Conservation (phyloP, 23 tunicate species). For the Trididemnum clinides region DNA sequence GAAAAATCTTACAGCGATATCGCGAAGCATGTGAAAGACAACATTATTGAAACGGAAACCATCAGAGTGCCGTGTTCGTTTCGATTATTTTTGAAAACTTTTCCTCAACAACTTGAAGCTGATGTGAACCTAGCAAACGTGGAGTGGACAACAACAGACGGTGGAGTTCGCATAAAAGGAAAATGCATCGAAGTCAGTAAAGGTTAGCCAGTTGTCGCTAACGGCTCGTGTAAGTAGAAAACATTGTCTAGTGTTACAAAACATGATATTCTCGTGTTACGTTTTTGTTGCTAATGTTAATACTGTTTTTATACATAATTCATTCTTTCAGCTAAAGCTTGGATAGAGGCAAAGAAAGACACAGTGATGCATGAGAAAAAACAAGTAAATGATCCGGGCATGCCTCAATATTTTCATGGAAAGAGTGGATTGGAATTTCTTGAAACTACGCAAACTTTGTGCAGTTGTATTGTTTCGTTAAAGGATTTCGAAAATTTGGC, state of each 20-base stretch:
- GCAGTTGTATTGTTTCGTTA: constrained; percentile 36
- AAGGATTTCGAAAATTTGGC: too few species aligned
- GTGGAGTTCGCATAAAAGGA: background rate
- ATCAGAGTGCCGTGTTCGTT: background rate
- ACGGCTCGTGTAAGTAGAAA: too few species aligned
- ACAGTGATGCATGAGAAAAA: background rate
- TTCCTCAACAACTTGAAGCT: background rate
- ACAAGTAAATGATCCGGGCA: constrained; percentile 24
- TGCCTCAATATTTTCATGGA: constrained; percentile 20
- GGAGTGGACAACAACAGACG: background rate
- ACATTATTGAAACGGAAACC: background rate
- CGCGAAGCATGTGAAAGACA: background rate
- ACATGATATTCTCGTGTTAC: too few species aligned
- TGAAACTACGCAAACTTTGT: background rate
- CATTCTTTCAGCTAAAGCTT: background rate
- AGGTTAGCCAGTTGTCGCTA: background rate
- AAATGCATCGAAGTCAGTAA: background rate
- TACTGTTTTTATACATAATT: background rate
- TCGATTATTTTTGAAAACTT: background rate
- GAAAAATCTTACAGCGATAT: background rate
- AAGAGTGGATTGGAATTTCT: constrained; percentile 38
- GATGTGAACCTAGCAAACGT: background rate
- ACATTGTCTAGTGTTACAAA: too few species aligned
- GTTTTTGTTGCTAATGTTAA: too few species aligned
- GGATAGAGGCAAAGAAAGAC: background rate